Percentiles rank a stretch among this genome's conserved stretches.
These are phyloP conservation scores for Blastomussa wellsi DNA, from an alignment of 92 coral and sea anemone species.

Conservation along the genomic window DNA sequence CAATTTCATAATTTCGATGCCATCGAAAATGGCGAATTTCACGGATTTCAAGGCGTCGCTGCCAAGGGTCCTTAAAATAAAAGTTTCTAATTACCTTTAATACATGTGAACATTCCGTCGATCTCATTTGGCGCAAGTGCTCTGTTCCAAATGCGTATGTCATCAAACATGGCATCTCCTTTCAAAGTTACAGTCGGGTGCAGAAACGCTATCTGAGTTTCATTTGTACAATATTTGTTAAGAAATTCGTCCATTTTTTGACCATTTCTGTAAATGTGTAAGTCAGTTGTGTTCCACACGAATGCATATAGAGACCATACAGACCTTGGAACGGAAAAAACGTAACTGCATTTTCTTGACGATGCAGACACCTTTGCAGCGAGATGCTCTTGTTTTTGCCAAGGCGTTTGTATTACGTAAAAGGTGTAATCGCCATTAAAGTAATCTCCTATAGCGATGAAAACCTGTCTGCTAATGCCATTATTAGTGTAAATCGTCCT, in stretches of 20 bases:
- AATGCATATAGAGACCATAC: constrained; percentile 34
- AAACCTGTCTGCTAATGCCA: not conserved
- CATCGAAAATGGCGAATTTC: too few relatives aligned
- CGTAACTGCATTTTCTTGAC: not conserved
- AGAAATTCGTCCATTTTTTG: not conserved
- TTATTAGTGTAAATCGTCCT: not conserved
- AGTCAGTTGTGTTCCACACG: constrained; percentile 15
- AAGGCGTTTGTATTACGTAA: not conserved
- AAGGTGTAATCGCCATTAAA: not conserved
- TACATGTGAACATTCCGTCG: constrained; percentile 13
- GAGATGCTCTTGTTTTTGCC: constrained; percentile 16
- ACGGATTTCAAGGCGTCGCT: too few relatives aligned
- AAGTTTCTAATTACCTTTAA: constrained; percentile 7
- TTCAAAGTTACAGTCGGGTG: not conserved
- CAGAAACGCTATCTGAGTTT: not conserved
- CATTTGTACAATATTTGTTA: not conserved
- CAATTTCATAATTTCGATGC: too few relatives aligned
- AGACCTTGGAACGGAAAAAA: constrained; percentile 11
- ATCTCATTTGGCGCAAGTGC: constrained; percentile 18
- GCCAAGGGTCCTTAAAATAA: too few relatives aligned
- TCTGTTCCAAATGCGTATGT: constrained; percentile 37
- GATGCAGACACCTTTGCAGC: not conserved
- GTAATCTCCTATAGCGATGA: not conserved
- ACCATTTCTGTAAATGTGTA: constrained; percentile 25
- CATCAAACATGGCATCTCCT: constrained; percentile 54